phyloP scores from a whole-genome alignment of 2,113 vertebrate genomes.

The Symphodus melops region DNA sequence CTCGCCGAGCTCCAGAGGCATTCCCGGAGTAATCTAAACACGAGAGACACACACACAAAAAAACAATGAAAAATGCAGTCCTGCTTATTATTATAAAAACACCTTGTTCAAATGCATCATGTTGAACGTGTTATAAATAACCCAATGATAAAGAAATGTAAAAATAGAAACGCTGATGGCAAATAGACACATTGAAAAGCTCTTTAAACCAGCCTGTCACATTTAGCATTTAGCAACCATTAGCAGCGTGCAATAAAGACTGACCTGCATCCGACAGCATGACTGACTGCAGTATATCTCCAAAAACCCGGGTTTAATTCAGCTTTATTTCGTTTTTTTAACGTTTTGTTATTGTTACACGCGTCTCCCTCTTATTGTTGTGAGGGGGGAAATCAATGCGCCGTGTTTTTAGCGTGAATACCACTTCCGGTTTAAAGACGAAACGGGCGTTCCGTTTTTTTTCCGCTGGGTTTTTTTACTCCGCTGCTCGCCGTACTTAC shows the following conservation, averaged over 20 bases:
- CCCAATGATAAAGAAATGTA: neutral
- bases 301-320: neutral
- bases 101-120: too few species aligned
- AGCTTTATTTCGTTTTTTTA: neutral
- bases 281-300: neutral
- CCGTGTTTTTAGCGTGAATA: slow-evolving; percentile 7
- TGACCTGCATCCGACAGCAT: slow-evolving; percentile 83
- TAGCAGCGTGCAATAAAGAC: slow-evolving; percentile 16
- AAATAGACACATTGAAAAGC: neutral
- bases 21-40: slow-evolving; percentile 79
- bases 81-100: neutral
- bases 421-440: slow-evolving; percentile 68
- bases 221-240: slow-evolving; percentile 61
- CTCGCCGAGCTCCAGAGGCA: slow-evolving; percentile 85
- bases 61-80: neutral
- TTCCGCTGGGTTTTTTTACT: neutral
- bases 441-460: slow-evolving; percentile 56
- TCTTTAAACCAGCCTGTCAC: slow-evolving; percentile 54
- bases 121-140: too few species aligned
- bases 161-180: neutral
- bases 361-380: slow-evolving; percentile 58
- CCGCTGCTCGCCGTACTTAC: slow-evolving; percentile 43
- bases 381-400: slow-evolving; percentile 51
- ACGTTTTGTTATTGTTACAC: neutral
- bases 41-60: neutral